phyloP scores from a whole-genome alignment of 2,113 vertebrate genomes.

The Prochilodus magdalenae region DNA sequence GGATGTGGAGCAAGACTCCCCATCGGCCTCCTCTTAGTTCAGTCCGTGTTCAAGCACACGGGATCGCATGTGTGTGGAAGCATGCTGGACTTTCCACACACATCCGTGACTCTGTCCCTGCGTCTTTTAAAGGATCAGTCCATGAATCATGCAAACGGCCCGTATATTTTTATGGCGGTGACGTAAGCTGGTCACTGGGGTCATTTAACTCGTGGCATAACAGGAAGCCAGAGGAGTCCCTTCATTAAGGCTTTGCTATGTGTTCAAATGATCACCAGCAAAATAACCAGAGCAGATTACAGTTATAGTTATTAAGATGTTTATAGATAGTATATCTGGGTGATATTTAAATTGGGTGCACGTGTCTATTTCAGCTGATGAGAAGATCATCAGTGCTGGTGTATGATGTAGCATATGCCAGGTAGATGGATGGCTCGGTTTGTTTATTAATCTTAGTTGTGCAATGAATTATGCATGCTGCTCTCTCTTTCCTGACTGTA shows the following conservation, averaged over 20 bases:
- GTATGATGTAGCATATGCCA: neutral
- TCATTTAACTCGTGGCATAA: neutral
- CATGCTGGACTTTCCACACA: slow-evolving; percentile 17
- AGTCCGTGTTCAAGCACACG: neutral
- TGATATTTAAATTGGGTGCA: neutral
- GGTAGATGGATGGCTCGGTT: neutral
- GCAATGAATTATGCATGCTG: slow-evolving; percentile 6
- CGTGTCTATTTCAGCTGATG: neutral
- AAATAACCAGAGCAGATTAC: neutral
- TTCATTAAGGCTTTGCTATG: neutral
- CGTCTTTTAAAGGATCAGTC: neutral
- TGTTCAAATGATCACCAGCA: neutral
- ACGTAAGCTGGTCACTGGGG: neutral
- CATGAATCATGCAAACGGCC: slow-evolving; percentile 12
- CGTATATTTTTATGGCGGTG: neutral
- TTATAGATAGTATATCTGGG: neutral
- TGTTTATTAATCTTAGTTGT: neutral
- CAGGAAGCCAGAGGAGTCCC: neutral
- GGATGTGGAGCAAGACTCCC: neutral
- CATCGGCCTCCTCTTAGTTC: slow-evolving; percentile 4
- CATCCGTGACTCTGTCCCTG: neutral
- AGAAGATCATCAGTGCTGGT: neutral
- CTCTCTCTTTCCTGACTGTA: neutral
- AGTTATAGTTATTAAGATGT: neutral
- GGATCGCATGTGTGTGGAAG: neutral